Evolutionary conservation across 2,797 vertebrate species (phyloP), one percentile per base, ranked within the genome.

Genomic region (Muscicapa comitata): DNA sequence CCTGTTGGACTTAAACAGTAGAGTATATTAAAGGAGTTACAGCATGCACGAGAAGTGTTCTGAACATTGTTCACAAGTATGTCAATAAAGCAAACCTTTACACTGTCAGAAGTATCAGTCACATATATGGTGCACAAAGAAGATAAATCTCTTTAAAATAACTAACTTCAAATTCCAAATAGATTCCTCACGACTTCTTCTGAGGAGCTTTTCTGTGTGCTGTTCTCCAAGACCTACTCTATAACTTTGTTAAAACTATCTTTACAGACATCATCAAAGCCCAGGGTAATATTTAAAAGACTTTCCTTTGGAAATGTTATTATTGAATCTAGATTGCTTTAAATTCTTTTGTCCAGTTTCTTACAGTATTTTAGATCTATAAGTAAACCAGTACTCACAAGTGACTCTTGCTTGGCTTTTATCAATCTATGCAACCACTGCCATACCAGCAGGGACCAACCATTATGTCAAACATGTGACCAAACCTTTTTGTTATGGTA

Each of bases 391-490:
- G 6, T n/a, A 62, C 4, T 6, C 4, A 28, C 12, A 72, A 62
- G 21, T 58, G 17, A 57, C 9, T 11, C 42, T 71, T 59, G 3
- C 17, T 65, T 70, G 45, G 45, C 17, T 33, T 5, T 65, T 70
- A 35, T 4, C 40, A 35, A 6, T 61, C n/a, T 66, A 11, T 53
- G 25, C 23, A 73, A 72, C 37, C 21, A 20, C 20, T 42, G 20
- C 31, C 37, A 6, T n/a, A 55, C 17, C 21, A 51, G 47, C 17
- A 61, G 29, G 23, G n/a, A 35, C 25, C n/a, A 53, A 37, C 26
- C 47, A 50, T n/a, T 40, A 40, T n/a, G 13, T 6, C 23, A 29
- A 11, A 54, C 17, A 48, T 38, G 6, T 0, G 1, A 53, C 14
- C 11, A 45, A 83, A 83, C n/a, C 2, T 51, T 61, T 65, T 50